Evolutionary conservation across 2,113 vertebrate species (phyloP).

Genomic region (Hypocryptadius cinnamomeus): DNA sequence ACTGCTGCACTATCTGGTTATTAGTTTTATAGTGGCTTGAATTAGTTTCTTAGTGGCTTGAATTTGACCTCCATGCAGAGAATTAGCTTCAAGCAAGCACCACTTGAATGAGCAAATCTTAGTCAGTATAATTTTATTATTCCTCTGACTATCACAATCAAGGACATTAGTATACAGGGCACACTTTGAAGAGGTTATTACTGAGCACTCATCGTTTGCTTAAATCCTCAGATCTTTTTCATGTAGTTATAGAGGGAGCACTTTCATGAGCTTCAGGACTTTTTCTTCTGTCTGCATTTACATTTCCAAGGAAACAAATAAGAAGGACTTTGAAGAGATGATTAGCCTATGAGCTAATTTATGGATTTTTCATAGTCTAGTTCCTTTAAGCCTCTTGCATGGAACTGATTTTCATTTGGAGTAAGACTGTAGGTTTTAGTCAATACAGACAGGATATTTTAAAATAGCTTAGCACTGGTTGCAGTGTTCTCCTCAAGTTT

Average conservation of each 20-base stretch:
- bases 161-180: neutral
- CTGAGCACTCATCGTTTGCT: neutral
- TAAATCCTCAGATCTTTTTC: constrained; percentile 33
- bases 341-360: constrained; percentile 41
- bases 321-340: constrained; percentile 33
- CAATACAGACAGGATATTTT: neutral
- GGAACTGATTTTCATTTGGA: neutral
- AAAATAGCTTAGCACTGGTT: neutral
- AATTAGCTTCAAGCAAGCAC: neutral
- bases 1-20: neutral
- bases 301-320: constrained; percentile 49
- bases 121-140: constrained; percentile 19
- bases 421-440: neutral
- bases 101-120: neutral
- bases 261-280: constrained; percentile 10
- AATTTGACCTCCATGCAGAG: neutral
- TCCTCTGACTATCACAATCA: constrained; percentile 2
- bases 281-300: constrained; percentile 37
- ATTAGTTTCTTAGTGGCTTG: neutral
- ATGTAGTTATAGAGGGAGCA: neutral
- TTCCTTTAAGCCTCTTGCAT: neutral
- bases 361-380: constrained; percentile 46
- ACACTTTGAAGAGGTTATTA: constrained; percentile 50
- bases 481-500: neutral
- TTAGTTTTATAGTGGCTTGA: neutral